Percentiles rank a stretch among this genome's conserved stretches.
Conservation (phyloP, 2,113 vertebrate species). For the Clupea harengus region DNA sequence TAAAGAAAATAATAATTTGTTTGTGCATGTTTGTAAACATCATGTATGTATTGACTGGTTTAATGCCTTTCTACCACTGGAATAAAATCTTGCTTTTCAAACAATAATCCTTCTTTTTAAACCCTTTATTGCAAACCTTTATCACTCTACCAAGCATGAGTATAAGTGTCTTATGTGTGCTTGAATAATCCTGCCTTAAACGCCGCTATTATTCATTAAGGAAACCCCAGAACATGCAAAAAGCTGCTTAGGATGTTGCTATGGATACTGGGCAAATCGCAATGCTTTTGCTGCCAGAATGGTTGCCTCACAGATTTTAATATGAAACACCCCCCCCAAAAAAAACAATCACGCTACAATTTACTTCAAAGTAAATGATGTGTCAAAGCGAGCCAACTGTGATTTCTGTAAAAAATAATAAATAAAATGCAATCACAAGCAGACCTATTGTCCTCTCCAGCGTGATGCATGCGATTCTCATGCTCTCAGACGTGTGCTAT, state of each 20-base stretch:
- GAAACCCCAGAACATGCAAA: conserved; percentile 6
- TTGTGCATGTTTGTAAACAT: background rate
- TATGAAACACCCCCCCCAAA: background rate
- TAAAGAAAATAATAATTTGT: background rate
- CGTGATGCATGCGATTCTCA: background rate
- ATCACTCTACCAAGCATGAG: too few relatives aligned
- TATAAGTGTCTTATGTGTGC: background rate
- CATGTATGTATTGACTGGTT: background rate
- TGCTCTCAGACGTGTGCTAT: background rate
- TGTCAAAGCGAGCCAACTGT: background rate
- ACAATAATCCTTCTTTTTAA: too few relatives aligned
- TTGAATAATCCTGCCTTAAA: background rate
- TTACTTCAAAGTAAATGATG: background rate
- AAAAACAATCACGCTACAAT: background rate
- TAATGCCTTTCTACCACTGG: too few relatives aligned
- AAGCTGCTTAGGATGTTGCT: conserved; percentile 39
- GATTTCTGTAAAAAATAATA: background rate
- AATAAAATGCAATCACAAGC: background rate
- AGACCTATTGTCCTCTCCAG: background rate
- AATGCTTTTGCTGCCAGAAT: background rate
- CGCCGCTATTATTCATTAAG: background rate
- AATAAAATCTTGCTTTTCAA: too few relatives aligned
- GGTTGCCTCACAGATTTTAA: background rate
- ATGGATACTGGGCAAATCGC: conserved; percentile 41
- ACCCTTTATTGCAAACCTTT: too few relatives aligned